Percentiles rank a stretch among this genome's conserved stretches.
Conservation (phyloP, 1,140 invertebrate species). For the Sminthurides bifidus region DNA sequence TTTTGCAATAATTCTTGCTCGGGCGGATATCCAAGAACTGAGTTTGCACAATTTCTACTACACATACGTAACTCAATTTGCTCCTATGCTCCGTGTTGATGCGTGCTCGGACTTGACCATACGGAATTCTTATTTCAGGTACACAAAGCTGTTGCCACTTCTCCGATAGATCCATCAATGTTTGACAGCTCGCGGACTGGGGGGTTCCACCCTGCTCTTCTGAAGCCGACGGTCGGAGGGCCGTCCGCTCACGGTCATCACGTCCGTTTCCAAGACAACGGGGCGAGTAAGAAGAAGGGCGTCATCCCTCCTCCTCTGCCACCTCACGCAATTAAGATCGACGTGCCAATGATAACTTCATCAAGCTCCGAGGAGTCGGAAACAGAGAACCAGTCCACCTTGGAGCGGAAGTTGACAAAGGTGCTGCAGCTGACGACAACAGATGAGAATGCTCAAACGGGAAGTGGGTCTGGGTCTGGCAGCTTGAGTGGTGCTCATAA, state of each 20-base stretch:
- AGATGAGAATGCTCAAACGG: background rate
- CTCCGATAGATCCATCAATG: slow-evolving; percentile 52
- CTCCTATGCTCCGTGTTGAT: slow-evolving; percentile 5
- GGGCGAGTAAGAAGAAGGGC: no score
- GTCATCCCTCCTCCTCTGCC: background rate
- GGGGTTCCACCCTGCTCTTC: background rate
- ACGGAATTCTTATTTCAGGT: no score
- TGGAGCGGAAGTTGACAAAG: slow-evolving; percentile 34
- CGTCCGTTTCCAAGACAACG: slow-evolving; percentile 6
- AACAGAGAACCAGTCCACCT: slow-evolving; percentile 78
- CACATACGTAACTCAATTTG: no score
- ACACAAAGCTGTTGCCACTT: slow-evolving; percentile 79
- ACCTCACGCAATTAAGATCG: background rate
- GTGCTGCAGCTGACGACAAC: background rate
- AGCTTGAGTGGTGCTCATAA: background rate
- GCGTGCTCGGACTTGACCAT: no score
- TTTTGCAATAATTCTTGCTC: no score
- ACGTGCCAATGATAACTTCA: background rate
- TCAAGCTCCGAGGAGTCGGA: slow-evolving; percentile 77
- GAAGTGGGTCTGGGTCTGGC: background rate
- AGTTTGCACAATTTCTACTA: no score
- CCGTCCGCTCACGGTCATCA: background rate
- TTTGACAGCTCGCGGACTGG: no score
- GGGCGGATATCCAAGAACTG: no score
- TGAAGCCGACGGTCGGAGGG: background rate